Base-by-base conservation (phyloP, 2,113 vertebrate genomes). In the Tenebrosternarchus preto region DNA sequence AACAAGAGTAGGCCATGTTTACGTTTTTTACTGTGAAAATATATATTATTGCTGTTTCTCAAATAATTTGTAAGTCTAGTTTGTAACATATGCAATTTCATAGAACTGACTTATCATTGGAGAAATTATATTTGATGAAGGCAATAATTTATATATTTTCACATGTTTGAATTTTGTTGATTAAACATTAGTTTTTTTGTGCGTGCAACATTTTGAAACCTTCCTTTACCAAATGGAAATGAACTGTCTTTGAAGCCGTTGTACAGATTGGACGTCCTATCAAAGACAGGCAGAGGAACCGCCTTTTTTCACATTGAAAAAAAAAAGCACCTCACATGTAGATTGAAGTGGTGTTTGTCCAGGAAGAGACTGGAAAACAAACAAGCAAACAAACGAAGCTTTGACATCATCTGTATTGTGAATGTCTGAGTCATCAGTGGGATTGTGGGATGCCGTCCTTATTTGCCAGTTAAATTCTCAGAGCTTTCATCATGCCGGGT, bases 401-500 rank as follows among this genome's bases (percentile, higher is more conserved):
- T 73, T 20, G 77, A 79, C 80, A 82, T 85, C 68, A 76, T 84
- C 87, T 53, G 70, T 69, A 84, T 87, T 86, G 84, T 85, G 86
- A 76, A 86, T 86, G 83, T 79, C 4, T 90, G 89, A 91, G 87
- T 89, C 89, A 73, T 85, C 68, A 19, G 78, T 29, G 73, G 70
- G 72, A 55, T 69, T 19, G 50, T 20, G 78, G 17, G 56, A 68
- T 69, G 61, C 36, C 73, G 55, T 81, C 73, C 87, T 83, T 88
- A 82, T 86, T 77, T 85, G 83, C 84, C 81, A 83, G 84, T 88
- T 89, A 87, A 84, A 90, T 90, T 90, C 85, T 90, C 88, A 88
- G 88, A 86, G 88, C 87, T 87, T 88, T 84, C 86, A 86, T 88
- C 88, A 25, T 63, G 80, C 74, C 67, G 86, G 82, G 87, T 61